Conservation (phyloP, 2,113 vertebrate species). For the Sterrhoptilus dennistouni region DNA sequence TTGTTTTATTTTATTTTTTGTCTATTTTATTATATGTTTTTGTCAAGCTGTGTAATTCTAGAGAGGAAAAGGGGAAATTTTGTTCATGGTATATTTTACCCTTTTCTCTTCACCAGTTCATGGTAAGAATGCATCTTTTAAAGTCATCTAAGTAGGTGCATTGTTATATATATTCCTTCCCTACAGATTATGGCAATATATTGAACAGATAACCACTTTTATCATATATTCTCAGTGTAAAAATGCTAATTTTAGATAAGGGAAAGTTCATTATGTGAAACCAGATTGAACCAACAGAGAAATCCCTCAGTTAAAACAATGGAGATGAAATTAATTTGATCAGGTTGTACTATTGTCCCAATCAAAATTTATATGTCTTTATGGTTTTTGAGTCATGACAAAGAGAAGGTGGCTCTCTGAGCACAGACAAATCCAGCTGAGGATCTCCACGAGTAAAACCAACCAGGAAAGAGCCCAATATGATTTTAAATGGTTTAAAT, state of each 20-base stretch:
- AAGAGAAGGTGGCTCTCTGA: not conserved
- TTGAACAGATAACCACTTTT: not conserved
- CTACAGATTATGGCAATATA: not conserved
- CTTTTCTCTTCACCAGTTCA: not conserved
- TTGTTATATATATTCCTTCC: not conserved
- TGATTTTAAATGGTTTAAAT: not conserved
- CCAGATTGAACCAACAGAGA: not conserved
- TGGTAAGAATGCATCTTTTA: not conserved
- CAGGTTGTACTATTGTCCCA: not conserved
- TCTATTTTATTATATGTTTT: not conserved
- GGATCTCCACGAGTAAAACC: not conserved
- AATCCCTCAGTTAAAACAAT: not conserved
- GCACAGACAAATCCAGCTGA: not conserved
- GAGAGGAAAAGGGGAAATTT: not conserved
- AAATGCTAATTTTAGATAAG: not conserved
- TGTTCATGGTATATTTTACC: not conserved
- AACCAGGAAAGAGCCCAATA: not conserved
- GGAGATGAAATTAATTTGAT: constrained; percentile 2
- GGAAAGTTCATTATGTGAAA: not conserved
- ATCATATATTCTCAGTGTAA: not conserved
- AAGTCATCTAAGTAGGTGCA: not conserved
- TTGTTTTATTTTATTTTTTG: no score
- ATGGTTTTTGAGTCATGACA: not conserved
- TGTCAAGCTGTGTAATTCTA: not conserved
- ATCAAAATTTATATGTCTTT: not conserved